Conservation (phyloP, 2,888 invertebrate genomes). For the Caenorhabditis sinica region DNA sequence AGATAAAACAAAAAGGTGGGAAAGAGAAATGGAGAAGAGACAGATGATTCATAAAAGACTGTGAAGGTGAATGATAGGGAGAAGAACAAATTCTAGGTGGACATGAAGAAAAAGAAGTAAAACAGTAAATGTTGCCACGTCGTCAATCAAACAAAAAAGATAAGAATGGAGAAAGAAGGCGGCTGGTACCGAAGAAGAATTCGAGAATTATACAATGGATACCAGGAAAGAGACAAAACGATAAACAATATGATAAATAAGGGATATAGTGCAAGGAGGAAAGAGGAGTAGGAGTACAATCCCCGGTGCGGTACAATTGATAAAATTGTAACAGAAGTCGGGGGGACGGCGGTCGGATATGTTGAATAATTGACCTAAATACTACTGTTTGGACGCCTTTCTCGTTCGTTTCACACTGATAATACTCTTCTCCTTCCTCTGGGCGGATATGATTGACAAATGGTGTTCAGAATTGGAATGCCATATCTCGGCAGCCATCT, state of each 20-base stretch:
- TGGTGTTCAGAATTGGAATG: slow-evolving; percentile 20
- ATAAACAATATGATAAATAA: slow-evolving; percentile 64
- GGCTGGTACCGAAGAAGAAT: slow-evolving; percentile 43
- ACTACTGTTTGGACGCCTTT: slow-evolving; percentile 28
- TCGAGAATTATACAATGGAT: slow-evolving; percentile 22
- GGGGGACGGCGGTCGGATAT: slow-evolving; percentile 33
- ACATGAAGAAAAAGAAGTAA: slow-evolving; percentile 12
- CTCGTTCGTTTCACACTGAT: slow-evolving; percentile 52
- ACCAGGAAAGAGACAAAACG: slow-evolving; percentile 40
- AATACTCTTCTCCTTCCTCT: slow-evolving; percentile 15
- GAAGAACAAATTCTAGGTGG: slow-evolving; percentile 6
- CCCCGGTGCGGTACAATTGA: slow-evolving; percentile 35
- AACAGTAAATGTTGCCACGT: slow-evolving; percentile 49
- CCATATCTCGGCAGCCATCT: slow-evolving; percentile 34
- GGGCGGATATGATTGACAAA: slow-evolving; percentile 48
- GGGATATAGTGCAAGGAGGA: slow-evolving; percentile 46
- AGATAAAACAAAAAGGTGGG: slow-evolving; percentile 59
- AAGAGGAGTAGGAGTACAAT: no score
- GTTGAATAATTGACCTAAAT: slow-evolving; percentile 70
- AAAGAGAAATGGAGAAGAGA: background rate
- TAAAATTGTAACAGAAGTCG: slow-evolving; percentile 46
- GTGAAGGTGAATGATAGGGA: slow-evolving; percentile 18
- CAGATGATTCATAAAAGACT: slow-evolving; percentile 39
- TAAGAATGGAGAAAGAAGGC: slow-evolving; percentile 24
- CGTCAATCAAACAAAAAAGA: slow-evolving; percentile 48